Evolutionary conservation across 2,797 vertebrate genomes (phyloP).

Genomic region (Sebastes wilsoni): DNA sequence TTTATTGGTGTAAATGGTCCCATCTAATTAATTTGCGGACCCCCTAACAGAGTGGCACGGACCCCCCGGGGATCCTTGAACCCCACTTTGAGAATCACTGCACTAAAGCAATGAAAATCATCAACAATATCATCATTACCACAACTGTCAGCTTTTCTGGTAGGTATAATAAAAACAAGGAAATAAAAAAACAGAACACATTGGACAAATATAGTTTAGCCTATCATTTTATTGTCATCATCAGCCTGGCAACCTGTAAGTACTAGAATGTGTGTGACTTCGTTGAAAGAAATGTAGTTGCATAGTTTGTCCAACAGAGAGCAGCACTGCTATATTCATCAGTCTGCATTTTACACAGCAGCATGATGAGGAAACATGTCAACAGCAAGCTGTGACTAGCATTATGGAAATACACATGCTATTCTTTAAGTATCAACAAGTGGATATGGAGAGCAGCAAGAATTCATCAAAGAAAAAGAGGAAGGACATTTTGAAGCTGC

Average conservation of each 20-base stretch:
- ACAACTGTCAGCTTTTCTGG: not conserved
- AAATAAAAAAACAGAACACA: not conserved
- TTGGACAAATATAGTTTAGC: not conserved
- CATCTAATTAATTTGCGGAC: no score
- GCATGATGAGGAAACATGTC: not conserved
- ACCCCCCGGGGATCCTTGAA: no score
- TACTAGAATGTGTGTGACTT: not conserved
- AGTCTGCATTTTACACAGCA: not conserved
- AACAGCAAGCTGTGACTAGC: not conserved
- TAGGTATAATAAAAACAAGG: not conserved
- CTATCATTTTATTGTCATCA: not conserved
- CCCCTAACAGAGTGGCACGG: no score
- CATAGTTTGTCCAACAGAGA: conserved; percentile 48
- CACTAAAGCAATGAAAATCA: not conserved
- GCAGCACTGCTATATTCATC: conserved; percentile 43
- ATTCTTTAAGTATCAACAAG: not conserved
- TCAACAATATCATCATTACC: not conserved
- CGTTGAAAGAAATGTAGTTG: conserved; percentile 4
- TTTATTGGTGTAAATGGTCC: no score
- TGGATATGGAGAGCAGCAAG: not conserved
- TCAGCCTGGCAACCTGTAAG: not conserved
- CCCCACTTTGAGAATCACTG: no score
- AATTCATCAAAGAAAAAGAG: no score
- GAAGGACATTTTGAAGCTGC: no score
- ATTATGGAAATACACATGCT: not conserved